Percentiles rank a stretch among this genome's conserved stretches.
Evolutionary conservation across 2,888 invertebrate genomes (phyloP).

Genomic region (Nephrotoma flavescens): DNA sequence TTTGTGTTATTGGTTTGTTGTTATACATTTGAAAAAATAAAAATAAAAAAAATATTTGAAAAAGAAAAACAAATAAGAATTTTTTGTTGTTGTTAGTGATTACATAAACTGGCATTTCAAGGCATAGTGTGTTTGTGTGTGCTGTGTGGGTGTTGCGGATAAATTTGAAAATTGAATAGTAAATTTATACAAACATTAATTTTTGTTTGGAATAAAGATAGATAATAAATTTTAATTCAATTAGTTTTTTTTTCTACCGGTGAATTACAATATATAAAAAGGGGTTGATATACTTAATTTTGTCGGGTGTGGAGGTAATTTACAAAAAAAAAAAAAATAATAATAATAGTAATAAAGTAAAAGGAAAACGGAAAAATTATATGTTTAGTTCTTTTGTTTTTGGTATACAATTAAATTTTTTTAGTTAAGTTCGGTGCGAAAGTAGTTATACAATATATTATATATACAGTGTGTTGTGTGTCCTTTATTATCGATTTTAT

Average conservation of each 20-base stretch:
- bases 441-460: too few relatives aligned
- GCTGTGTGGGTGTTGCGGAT: neutral
- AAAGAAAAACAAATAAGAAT: neutral
- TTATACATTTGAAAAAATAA: neutral
- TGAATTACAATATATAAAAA: neutral
- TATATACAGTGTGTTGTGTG: neutral
- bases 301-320: neutral
- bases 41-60: neutral
- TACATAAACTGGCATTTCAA: neutral
- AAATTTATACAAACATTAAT: neutral
- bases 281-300: neutral
- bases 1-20: neutral
- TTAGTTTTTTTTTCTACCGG: neutral
- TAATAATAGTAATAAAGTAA: neutral
- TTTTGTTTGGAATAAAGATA: neutral
- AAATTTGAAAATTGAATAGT: neutral
- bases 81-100: neutral
- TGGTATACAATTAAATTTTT: neutral
- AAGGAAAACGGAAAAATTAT: neutral
- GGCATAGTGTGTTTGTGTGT: neutral
- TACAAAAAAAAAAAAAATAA: neutral
- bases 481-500: neutral
- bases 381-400: neutral
- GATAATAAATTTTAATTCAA: neutral
- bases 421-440: neutral